Conservation (phyloP, 2,797 vertebrate species). For the Pteronotus mesoamericanus region DNA sequence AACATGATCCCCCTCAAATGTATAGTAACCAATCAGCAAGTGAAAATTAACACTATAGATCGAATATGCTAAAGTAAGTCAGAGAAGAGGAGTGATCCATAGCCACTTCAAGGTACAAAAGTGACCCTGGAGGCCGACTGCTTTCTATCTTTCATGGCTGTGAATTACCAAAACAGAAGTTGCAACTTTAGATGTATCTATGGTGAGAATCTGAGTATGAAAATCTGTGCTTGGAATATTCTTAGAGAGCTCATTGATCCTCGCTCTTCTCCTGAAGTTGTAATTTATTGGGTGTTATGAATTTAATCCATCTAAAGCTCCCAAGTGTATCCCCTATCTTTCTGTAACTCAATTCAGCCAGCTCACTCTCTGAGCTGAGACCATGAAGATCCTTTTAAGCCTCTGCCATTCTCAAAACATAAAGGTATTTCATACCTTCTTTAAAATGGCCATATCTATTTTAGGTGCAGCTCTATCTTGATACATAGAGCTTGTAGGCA, state of each 20-base stretch:
- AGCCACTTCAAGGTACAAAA: neutral
- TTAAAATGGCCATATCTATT: slow-evolving; percentile 56
- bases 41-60: neutral
- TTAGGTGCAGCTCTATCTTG: slow-evolving; percentile 10
- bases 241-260: slow-evolving; percentile 46
- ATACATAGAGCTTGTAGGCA: slow-evolving; percentile 31
- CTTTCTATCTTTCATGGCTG: neutral
- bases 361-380: slow-evolving; percentile 36
- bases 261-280: slow-evolving; percentile 18
- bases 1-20: neutral
- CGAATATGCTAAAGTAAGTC: neutral
- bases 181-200: neutral
- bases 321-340: slow-evolving; percentile 21
- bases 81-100: neutral
- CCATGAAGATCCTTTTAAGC: slow-evolving; percentile 48
- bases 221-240: slow-evolving; percentile 56
- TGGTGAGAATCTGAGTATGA: slow-evolving; percentile 32
- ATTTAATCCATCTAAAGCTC: slow-evolving; percentile 52
- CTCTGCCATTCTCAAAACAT: slow-evolving; percentile 50
- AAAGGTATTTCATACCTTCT: slow-evolving; percentile 51
- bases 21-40: neutral
- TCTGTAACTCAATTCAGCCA: slow-evolving; percentile 53
- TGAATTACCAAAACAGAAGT: neutral
- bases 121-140: neutral
- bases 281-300: slow-evolving; percentile 55